Base-by-base conservation (phyloP, 2,797 vertebrate species). In the Sitta carolinensis region DNA sequence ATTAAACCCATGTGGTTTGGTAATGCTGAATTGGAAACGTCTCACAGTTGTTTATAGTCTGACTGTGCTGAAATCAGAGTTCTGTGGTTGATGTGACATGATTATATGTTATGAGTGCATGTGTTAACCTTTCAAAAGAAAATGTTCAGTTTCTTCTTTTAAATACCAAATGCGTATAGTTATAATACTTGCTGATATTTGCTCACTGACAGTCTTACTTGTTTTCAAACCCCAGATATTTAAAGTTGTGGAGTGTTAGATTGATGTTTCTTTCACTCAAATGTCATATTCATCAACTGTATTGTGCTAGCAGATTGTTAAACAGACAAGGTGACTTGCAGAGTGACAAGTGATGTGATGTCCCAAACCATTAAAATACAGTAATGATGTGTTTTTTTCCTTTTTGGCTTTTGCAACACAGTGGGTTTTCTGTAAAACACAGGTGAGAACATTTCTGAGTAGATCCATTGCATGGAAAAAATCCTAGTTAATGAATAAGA, bases 261-360 rank as follows among this genome's bases (percentile, higher is more conserved):
- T 90, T 96, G 94, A 97, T 96, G 92, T 91, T 95, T 94, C 94
- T 94, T 96, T 97, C 92, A 96, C 79, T 96, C 91, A 93, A 14
- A 88, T 96, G 94, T 96, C 94, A 94, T 87, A 93, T 92, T 96
- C 94, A 86, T 97, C 95, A 96, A 45, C 87, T 83, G 89, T 88
- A 95, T 96, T 95, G 87, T 96, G 92, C 89, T 92, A 90, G 89
- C 79, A 96, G 94, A 92, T 95, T 93, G 92, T 96, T 96, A 92
- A 93, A 96, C 82, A 94, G 96, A 93, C 94, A 97, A 96, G 95
- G 95, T 96, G 96, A 96, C 94, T 96, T 90, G 79, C 82, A 52
- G 84, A 95, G 66, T 95, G 95, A 93, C 94, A 95, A 91, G 91
- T 93, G 94, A 95, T 96, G 87, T 90, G 91, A 91, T 96, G 91